phyloP scores from a whole-genome alignment of 2,888 invertebrate genomes.

The Drosophila paramelanica region DNA sequence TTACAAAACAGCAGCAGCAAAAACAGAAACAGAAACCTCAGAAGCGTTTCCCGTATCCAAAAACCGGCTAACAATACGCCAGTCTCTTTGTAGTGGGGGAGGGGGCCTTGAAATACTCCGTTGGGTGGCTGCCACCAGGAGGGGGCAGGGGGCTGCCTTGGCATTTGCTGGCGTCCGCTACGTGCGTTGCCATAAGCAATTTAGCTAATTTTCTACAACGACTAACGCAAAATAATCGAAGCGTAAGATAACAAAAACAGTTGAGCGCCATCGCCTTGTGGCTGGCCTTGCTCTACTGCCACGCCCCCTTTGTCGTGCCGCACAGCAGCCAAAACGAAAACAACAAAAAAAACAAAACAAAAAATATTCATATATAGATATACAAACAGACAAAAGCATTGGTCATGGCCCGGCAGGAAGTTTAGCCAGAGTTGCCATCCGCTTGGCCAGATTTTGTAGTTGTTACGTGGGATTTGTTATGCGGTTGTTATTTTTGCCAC shows the following conservation, averaged over 20 bases:
- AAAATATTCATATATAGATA: background rate
- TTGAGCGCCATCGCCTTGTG: conserved; percentile 22
- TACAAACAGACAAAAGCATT: conserved; percentile 12
- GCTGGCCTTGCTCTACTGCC: background rate
- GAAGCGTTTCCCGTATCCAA: conserved; percentile 34
- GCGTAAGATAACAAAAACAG: conserved; percentile 67
- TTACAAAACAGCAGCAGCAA: conserved; percentile 64
- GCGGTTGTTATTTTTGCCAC: conserved; percentile 25
- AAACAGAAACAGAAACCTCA: conserved; percentile 46
- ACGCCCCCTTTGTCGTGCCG: background rate
- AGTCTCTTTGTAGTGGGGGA: conserved; percentile 5
- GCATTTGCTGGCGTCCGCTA: conserved; percentile 54
- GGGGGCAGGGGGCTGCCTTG: conserved; percentile 17
- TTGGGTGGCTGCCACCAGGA: background rate
- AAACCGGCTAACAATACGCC: conserved; percentile 45
- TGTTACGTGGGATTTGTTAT: conserved; percentile 30
- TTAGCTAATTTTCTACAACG: conserved; percentile 76
- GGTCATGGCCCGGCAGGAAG: conserved; percentile 30
- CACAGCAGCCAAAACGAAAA: conserved; percentile 10
- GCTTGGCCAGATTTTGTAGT: conserved; percentile 30
- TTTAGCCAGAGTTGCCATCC: conserved; percentile 13
- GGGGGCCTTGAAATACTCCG: background rate
- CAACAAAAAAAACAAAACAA: background rate
- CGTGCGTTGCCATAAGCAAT: conserved; percentile 82
- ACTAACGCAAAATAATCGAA: conserved; percentile 72